Base-by-base conservation (phyloP, 1,140 invertebrate species). In the Drosophila pseudoobscura region DNA sequence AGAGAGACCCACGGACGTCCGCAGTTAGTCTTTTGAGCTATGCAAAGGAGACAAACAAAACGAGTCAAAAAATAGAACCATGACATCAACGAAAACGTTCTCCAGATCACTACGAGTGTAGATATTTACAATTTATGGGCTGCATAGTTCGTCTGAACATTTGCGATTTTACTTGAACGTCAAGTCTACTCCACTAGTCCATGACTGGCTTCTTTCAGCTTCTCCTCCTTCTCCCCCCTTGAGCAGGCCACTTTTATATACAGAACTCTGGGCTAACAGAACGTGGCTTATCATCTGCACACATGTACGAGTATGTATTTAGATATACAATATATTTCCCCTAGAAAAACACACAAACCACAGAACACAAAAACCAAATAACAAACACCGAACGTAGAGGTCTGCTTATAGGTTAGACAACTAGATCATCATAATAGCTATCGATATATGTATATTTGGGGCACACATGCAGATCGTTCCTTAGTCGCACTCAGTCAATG, bases 41-140 rank as follows among this genome's bases (percentile, higher is more conserved):
- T 53, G 62, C 39, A 11, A 64, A 49, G 58, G 39, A 50, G 47
- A 44, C 35, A 64, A 41, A 73, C 68, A 74, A 47, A 74, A 39
- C 50, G 47, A 41, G 41, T 44, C 31, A 15, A 44, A 56, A 41
- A 62, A 9, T n/a, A 43, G 22, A 70, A 58, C 24, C 49, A 58
- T 50, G 39, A 45, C 50, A 60, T 60, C 52, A 75, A 75, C 65
- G 22, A 41, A 58, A 78, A 71, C 56, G 49, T n/a, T 59, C 35
- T 39, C 4, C 26, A n/a, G 44, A 72, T 77, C 46, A 80, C 80
- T 70, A 70, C 49, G 47, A 63, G 57, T 75, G 54, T 63, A 71
- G 64, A 58, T 83, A 83, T 85, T 76, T 83, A 83, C 79, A 83
- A 58, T 62, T 80, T 41, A 17, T 39, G 31, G 31, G 31, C 65